Evolutionary conservation across 2,797 vertebrate species (phyloP), one percentile per base, ranked within the genome.

Genomic region (Hyperoplus lanceolatus): DNA sequence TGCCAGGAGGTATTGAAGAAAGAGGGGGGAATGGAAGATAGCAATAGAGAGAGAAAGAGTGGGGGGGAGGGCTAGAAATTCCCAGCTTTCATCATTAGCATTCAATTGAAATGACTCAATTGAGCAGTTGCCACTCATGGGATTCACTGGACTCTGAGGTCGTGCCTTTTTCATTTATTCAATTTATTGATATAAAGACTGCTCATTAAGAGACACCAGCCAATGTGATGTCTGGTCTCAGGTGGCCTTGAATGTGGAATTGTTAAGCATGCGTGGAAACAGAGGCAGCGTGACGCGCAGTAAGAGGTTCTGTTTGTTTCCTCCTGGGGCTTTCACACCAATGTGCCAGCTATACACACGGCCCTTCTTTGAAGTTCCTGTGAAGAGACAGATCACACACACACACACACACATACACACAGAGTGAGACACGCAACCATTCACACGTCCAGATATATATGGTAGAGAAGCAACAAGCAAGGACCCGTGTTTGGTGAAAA

Each of bases 111-210:
- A 92, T 85, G 80, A 81, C 89, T 94, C 92, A 92, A 93, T 94
- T 89, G 91, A 92, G 86, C 84, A 84, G 80, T 86, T 89, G 80
- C 87, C 90, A 89, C 88, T 93, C 88, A 83, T 54, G 91, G 90
- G 90, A 92, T 82, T 90, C 89, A 81, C 79, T 57, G 79, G 89
- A 88, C 90, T 84, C 88, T 4, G 49, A 72, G 79, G 81, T 68
- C 69, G 48, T 56, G 74, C 86, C 21, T 83, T 92, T 89, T 90
- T 92, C 88, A 92, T 94, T 92, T 93, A 93, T 93, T 94, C 89
- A 92, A 92, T 94, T 93, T 94, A 93, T 94, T 89, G 84, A 92
- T 91, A 93, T 93, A 90, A 93, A 92, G 89, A 82, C 87, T 84
- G 85, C 90, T 93, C 90, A 94, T 94, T 94, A 94, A 87, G 87